Percentiles rank a stretch among this genome's conserved stretches.
phyloP scores from a whole-genome alignment of 2,797 vertebrate genomes.

The Pristis pectinata region DNA sequence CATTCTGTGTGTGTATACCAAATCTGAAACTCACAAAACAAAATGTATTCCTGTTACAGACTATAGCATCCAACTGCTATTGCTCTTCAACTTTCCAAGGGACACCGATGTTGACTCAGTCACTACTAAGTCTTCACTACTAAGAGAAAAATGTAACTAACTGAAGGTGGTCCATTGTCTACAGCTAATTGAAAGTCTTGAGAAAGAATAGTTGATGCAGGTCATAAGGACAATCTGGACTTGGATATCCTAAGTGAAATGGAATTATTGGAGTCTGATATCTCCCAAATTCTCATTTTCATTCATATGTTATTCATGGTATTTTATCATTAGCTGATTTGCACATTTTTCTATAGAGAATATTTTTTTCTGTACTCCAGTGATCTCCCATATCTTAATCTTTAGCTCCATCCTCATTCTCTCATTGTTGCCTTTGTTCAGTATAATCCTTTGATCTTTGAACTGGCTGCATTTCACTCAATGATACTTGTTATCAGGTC shows the following conservation, averaged over 20 bases:
- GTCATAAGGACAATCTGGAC: neutral
- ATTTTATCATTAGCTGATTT: neutral
- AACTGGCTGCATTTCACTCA: neutral
- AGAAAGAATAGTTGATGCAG: neutral
- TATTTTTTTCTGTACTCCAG: neutral
- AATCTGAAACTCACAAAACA: neutral
- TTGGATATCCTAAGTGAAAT: neutral
- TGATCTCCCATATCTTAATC: neutral
- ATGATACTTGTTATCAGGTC: neutral
- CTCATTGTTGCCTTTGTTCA: neutral
- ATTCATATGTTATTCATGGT: neutral
- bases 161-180: neutral
- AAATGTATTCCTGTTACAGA: neutral
- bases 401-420: neutral
- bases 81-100: neutral
- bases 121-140: neutral
- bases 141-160: neutral
- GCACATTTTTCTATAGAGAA: neutral
- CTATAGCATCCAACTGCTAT: neutral
- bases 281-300: neutral
- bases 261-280: neutral
- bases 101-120: neutral
- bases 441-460: neutral
- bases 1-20: neutral
- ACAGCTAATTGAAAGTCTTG: neutral